Evolutionary conservation across 2,888 invertebrate genomes (phyloP), one percentile per base, ranked within the genome.

Genomic region (Rhagium mordax): DNA sequence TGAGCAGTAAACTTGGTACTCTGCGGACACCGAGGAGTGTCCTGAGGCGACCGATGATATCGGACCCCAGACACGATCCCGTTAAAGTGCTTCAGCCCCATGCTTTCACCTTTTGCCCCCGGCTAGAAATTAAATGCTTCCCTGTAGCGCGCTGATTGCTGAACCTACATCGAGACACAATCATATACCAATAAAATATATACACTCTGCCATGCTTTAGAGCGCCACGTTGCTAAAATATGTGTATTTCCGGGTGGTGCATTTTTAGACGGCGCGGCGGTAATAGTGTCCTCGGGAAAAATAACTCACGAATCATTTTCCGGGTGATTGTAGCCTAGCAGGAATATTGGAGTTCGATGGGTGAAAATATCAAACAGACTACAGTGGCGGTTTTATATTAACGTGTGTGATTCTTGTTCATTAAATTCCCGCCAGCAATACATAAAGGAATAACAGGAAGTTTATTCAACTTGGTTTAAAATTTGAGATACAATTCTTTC

Each of bases 11-110:
- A 81, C 81, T 82, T 82, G 78, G 77, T 80, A 82, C 81, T 82
- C 79, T 78, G 80, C 73, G 80, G 78, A 81, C 80, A 78, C 76
- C 75, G 81, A 75, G 68, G 71, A 72, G 71, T 79, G 78, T 78
- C 84, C 84, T 72, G 75, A 73, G 82, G 84, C 82, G 60, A 67
- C 70, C 76, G 73, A 75, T 79, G 84, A 84, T 84, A 84, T 84
- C 84, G 84, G 83, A 83, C 83, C 82, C 83, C 81, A 83, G 83
- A 84, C 84, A 82, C 82, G 83, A 80, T 81, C 77, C 79, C 73
- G 79, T 77, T 83, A 83, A 84, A 84, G 85, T 85, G 84, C 84
- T 83, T 79, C 78, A 68, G 72, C 78, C 79, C 81, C 80, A 79
- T 78, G 64, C 59, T 57, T 69, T 76, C 77, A 79, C 78, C 78